A percentile compares a stretch with the other conserved stretches of the same genome.
Evolutionary conservation across 2,797 vertebrate species (phyloP).

Genomic region (Bradypodion ventrale): DNA sequence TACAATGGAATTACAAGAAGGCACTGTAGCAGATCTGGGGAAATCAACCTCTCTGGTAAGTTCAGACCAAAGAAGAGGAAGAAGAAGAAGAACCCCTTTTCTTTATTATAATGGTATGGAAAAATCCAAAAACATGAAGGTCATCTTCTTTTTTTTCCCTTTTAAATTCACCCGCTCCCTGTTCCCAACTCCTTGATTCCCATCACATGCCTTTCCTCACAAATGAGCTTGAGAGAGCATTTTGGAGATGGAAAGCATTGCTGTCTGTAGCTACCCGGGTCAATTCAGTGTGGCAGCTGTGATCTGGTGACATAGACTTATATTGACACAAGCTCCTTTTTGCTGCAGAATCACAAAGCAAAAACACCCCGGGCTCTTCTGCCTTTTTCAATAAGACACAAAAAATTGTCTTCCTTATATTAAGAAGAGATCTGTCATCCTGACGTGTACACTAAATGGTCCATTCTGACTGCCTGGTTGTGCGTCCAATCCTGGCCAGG

Average conservation of each 20-base stretch:
- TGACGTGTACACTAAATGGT: conserved; percentile 90
- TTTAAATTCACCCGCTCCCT: conserved; percentile 33
- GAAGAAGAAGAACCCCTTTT: conserved; percentile 13
- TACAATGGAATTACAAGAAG: conserved; percentile 64
- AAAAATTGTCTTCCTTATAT: conserved; percentile 82
- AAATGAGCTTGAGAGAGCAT: conserved; percentile 75
- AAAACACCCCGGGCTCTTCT: conserved; percentile 91
- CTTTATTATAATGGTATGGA: conserved; percentile 41
- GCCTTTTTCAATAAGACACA: conserved; percentile 87
- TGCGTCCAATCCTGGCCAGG: conserved; percentile 83
- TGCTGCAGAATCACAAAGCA: conserved; percentile 89
- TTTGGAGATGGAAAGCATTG: conserved; percentile 76
- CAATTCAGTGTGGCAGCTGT: conserved; percentile 91
- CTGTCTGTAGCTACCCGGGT: conserved; percentile 77
- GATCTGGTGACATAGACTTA: conserved; percentile 91
- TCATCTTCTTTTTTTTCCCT: conserved; percentile 35
- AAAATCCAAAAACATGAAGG: conserved; percentile 40
- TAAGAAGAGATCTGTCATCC: conserved; percentile 86
- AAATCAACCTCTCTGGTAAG: conserved; percentile 60
- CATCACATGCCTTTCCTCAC: conserved; percentile 72
- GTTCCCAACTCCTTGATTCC: conserved; percentile 59
- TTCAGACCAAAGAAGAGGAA: conserved; percentile 48
- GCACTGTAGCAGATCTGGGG: conserved; percentile 60
- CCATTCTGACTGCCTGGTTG: conserved; percentile 86
- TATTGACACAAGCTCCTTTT: conserved; percentile 92